phyloP scores from a whole-genome alignment of 2,888 invertebrate genomes.

The Linnaemya tessellans region DNA sequence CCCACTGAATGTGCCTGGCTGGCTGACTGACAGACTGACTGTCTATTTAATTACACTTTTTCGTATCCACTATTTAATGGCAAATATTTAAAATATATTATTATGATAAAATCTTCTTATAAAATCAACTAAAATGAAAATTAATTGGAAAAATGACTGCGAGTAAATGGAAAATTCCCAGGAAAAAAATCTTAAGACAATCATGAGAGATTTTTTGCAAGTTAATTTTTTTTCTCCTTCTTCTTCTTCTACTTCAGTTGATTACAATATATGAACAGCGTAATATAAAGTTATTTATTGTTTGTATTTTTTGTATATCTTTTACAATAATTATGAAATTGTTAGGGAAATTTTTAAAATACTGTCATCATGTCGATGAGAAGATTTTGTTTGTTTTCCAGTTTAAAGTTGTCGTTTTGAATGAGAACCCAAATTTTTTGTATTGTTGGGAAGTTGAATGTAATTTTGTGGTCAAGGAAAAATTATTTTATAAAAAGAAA shows the following conservation, averaged over 20 bases:
- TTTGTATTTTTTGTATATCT: neutral
- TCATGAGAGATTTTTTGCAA: constrained; percentile 41
- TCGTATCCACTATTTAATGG: neutral
- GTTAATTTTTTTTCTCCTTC: neutral
- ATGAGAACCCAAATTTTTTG: neutral
- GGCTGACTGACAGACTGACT: neutral
- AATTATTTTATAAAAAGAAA: neutral
- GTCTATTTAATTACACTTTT: neutral
- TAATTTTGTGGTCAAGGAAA: constrained; percentile 4
- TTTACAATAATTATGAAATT: constrained; percentile 41
- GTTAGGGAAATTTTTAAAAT: constrained; percentile 18
- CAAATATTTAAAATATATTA: constrained; percentile 38
- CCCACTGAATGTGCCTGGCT: too few relatives aligned
- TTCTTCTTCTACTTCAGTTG: neutral
- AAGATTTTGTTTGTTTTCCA: neutral
- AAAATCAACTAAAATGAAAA: constrained; percentile 40
- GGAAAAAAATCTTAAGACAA: constrained; percentile 40
- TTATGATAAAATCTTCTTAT: constrained; percentile 42
- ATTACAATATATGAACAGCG: constrained; percentile 32
- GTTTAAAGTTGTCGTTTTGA: neutral
- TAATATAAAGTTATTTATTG: neutral
- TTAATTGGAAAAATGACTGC: constrained; percentile 12
- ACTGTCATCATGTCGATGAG: constrained; percentile 25
- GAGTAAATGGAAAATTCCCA: constrained; percentile 33
- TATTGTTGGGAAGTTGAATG: neutral